A percentile compares a stretch with the other conserved stretches of the same genome.
phyloP scores from a whole-genome alignment of 2,888 invertebrate species.

The Lacanobia wlatinum region DNA sequence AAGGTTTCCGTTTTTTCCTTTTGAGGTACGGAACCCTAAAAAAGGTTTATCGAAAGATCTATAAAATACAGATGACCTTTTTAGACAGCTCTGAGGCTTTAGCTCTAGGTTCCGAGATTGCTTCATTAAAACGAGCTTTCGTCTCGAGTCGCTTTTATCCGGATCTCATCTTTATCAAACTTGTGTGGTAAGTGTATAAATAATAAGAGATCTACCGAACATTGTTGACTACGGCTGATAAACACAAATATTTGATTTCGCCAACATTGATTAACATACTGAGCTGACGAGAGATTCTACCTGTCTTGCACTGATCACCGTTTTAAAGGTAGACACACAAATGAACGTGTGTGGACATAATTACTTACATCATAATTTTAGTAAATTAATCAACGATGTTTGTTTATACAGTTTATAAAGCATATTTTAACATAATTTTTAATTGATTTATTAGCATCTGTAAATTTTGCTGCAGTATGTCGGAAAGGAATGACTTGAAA shows the following conservation, averaged over 20 bases:
- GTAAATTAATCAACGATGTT: slow-evolving; percentile 29
- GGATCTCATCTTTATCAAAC: slow-evolving; percentile 42
- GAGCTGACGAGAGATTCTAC: slow-evolving; percentile 61
- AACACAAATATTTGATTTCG: slow-evolving; percentile 80
- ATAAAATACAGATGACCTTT: slow-evolving; percentile 2
- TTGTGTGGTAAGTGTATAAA: slow-evolving; percentile 53
- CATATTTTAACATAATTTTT: neutral
- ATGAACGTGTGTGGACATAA: slow-evolving; percentile 60
- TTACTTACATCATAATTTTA: slow-evolving; percentile 29
- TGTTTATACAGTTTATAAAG: slow-evolving; percentile 4
- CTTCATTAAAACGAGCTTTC: slow-evolving; percentile 49
- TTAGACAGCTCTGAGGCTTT: neutral
- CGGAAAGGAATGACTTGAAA: too few species aligned
- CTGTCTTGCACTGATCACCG: slow-evolving; percentile 60
- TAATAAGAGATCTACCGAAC: slow-evolving; percentile 67
- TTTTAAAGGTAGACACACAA: slow-evolving; percentile 50
- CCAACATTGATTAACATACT: slow-evolving; percentile 75
- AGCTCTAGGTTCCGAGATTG: slow-evolving; percentile 7
- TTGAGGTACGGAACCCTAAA: too few species aligned
- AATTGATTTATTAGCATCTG: neutral
- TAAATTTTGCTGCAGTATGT: neutral
- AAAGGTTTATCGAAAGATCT: too few species aligned
- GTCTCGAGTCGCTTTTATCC: slow-evolving; percentile 36
- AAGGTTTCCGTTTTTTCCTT: too few species aligned
- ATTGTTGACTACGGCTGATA: slow-evolving; percentile 74